Evolutionary conservation across 2,888 invertebrate genomes (phyloP).

Genomic region (Pachliopta kotzebuea): DNA sequence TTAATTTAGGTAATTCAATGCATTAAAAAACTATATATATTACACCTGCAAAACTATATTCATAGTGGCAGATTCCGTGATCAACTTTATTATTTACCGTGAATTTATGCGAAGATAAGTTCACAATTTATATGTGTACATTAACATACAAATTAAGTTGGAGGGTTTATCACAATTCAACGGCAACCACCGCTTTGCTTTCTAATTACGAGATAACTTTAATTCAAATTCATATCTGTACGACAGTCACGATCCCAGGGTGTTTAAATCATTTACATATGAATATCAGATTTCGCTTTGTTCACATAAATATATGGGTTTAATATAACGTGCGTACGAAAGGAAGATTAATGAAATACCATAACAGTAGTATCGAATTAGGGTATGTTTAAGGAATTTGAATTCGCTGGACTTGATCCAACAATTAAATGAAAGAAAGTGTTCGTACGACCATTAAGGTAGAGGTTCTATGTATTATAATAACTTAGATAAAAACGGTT

Average conservation of each 20-base stretch:
- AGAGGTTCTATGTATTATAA: no score
- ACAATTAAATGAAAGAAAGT: no score
- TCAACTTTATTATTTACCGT: neutral
- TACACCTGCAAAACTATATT: no score
- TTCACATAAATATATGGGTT: neutral
- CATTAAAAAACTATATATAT: neutral
- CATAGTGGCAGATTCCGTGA: no score
- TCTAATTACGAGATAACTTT: conserved; percentile 18
- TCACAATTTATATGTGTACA: conserved; percentile 5
- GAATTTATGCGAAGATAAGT: neutral
- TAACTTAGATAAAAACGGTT: no score
- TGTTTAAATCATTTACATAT: conserved; percentile 8
- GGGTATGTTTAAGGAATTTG: neutral
- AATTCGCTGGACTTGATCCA: no score
- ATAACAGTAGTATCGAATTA: neutral
- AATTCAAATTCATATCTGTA: conserved; percentile 13
- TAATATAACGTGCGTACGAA: neutral
- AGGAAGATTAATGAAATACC: neutral
- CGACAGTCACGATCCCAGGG: neutral
- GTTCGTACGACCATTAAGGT: no score
- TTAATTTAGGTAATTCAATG: neutral
- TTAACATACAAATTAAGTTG: conserved; percentile 25
- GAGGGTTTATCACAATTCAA: conserved; percentile 5
- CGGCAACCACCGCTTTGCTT: neutral
- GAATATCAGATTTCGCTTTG: conserved; percentile 1